Percentiles rank a stretch among this genome's conserved stretches.
Evolutionary conservation across 2,797 vertebrate species (phyloP).

Genomic region (Hemibagrus guttatus): DNA sequence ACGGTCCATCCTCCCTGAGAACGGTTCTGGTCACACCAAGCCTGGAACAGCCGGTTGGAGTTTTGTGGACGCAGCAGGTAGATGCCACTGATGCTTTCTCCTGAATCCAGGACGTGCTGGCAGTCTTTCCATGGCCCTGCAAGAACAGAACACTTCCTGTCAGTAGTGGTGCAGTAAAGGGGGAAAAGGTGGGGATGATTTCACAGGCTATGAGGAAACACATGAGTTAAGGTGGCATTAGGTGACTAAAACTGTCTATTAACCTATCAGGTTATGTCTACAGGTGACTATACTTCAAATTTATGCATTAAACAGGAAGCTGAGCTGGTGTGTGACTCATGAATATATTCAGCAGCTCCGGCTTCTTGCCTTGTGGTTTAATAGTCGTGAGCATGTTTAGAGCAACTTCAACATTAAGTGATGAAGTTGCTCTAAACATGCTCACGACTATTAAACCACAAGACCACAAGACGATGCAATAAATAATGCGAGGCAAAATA

Average conservation of each 20-base stretch:
- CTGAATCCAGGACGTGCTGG: constrained; percentile 77
- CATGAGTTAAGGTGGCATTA: not conserved
- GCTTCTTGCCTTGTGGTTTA: not conserved
- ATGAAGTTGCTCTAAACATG: too few species aligned
- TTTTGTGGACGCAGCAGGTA: constrained; percentile 78
- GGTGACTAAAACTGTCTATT: not conserved
- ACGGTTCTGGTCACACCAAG: constrained; percentile 87
- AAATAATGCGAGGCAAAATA: not conserved
- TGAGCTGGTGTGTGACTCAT: not conserved
- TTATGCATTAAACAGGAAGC: not conserved
- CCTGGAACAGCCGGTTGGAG: constrained; percentile 78
- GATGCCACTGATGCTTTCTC: constrained; percentile 79
- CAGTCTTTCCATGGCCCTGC: constrained; percentile 89
- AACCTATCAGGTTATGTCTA: not conserved
- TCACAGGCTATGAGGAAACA: not conserved
- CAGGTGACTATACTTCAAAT: not conserved
- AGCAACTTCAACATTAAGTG: not conserved
- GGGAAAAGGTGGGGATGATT: not conserved
- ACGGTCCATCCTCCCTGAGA: constrained; percentile 87
- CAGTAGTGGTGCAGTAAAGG: not conserved
- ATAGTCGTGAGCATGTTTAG: not conserved
- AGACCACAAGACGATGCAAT: too few species aligned
- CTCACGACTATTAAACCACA: too few species aligned
- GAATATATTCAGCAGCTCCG: not conserved
- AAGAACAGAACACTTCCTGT: not conserved